Evolutionary conservation across 1,140 invertebrate species (phyloP).

Genomic region (Drosophila varians): DNA sequence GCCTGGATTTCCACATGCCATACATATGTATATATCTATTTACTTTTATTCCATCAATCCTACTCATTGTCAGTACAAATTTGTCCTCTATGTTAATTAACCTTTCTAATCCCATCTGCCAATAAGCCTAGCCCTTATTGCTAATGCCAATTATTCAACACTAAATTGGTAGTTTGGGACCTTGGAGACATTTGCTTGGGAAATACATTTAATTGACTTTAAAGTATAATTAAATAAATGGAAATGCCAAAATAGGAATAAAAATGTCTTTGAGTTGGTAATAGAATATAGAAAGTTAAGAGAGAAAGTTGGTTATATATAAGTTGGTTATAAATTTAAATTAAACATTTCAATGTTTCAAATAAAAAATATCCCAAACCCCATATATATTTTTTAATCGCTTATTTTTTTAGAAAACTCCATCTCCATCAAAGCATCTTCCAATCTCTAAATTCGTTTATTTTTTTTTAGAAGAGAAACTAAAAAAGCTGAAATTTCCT

Average conservation of each 20-base stretch:
- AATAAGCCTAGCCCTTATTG: slow-evolving; percentile 3
- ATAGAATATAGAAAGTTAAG: too few species aligned
- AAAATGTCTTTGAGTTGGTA: too few species aligned
- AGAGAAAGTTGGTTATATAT: too few species aligned
- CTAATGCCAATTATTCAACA: slow-evolving; percentile 36
- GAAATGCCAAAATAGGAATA: too few species aligned
- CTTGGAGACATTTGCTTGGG: background rate
- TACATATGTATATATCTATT: slow-evolving; percentile 11
- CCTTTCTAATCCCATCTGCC: slow-evolving; percentile 7
- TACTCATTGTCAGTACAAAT: slow-evolving; percentile 45
- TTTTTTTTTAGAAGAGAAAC: slow-evolving; percentile 23
- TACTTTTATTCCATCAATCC: slow-evolving; percentile 40
- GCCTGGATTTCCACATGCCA: slow-evolving; percentile 30
- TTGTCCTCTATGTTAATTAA: slow-evolving; percentile 18
- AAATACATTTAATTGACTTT: background rate
- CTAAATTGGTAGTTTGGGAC: slow-evolving; percentile 8
- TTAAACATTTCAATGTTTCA: too few species aligned
- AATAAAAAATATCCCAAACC: too few species aligned
- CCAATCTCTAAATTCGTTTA: slow-evolving; percentile 57
- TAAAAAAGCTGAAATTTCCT: slow-evolving; percentile 27
- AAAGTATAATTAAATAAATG: too few species aligned
- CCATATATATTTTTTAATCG: too few species aligned
- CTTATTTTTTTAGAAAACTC: background rate
- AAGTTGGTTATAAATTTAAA: too few species aligned
- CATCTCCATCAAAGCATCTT: slow-evolving; percentile 29